Percentiles rank a stretch among this genome's conserved stretches.
Evolutionary conservation across 2,797 vertebrate species (phyloP).

Genomic region (Galaxias olidus): DNA sequence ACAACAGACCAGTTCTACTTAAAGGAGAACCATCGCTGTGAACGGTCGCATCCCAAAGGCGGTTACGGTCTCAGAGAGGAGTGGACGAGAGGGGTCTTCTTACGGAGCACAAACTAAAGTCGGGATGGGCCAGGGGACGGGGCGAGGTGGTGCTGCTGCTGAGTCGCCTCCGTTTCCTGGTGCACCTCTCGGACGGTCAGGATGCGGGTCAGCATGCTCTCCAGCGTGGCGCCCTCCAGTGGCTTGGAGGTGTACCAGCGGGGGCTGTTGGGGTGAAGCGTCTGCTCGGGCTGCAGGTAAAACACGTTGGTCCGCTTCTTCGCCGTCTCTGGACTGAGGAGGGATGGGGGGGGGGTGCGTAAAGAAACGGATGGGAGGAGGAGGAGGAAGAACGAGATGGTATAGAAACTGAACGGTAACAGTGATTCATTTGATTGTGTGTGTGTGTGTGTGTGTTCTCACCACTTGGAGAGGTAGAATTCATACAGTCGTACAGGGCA

Average conservation of each 20-base stretch:
- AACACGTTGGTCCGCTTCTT: conserved; percentile 87
- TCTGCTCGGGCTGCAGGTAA: conserved; percentile 90
- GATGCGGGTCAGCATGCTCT: conserved; percentile 94
- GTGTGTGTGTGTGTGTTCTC: conserved; percentile 44
- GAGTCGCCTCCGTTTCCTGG: conserved; percentile 61
- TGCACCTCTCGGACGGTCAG: conserved; percentile 91
- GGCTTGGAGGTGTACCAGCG: conserved; percentile 91
- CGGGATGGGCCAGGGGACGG: conserved; percentile 2
- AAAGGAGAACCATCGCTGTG: too few relatives aligned
- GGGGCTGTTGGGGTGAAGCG: conserved; percentile 83
- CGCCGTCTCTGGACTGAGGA: conserved; percentile 85
- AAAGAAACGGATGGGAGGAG: too few relatives aligned
- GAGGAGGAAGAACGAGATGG: not conserved
- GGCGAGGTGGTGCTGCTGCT: conserved; percentile 8
- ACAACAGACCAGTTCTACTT: too few relatives aligned
- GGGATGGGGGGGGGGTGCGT: conserved; percentile 4
- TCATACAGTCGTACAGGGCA: conserved; percentile 95
- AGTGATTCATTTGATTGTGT: not conserved
- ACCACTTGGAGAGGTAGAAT: conserved; percentile 98
- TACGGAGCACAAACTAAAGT: not conserved
- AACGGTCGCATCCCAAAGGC: too few relatives aligned
- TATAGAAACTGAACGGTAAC: not conserved
- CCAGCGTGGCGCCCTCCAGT: conserved; percentile 84
- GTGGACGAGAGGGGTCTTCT: too few relatives aligned
- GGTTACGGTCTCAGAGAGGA: too few relatives aligned